Evolutionary conservation across 2,797 vertebrate genomes (phyloP).

Genomic region (Vultur gryphus): DNA sequence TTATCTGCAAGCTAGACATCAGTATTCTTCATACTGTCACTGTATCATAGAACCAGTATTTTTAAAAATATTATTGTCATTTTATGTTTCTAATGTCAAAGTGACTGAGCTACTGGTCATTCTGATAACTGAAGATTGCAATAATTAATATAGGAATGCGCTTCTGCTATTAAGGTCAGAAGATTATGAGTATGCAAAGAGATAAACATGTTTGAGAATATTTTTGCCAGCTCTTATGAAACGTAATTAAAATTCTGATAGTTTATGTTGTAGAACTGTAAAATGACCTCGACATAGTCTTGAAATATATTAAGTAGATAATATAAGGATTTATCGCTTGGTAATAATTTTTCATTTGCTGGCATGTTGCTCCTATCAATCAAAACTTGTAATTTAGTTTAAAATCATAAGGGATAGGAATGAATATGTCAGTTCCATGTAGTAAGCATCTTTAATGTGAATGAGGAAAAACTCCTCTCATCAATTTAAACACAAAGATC

Average conservation of each 20-base stretch:
- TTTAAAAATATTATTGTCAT: not conserved
- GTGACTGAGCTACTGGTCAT: not conserved
- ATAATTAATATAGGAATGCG: not conserved
- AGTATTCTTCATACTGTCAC: not conserved
- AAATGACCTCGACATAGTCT: not conserved
- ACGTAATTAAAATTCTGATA: not conserved
- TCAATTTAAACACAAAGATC: not conserved
- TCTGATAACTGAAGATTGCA: not conserved
- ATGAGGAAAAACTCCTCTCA: not conserved
- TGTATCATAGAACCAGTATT: not conserved
- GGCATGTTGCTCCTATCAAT: not conserved
- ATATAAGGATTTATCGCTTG: not conserved
- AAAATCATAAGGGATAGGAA: not conserved
- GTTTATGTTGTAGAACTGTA: not conserved
- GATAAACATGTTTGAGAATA: not conserved
- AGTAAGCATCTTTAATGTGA: not conserved
- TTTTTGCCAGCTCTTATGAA: not conserved
- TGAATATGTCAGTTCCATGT: not conserved
- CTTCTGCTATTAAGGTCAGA: not conserved
- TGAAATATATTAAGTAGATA: not conserved
- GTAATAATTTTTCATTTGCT: not conserved
- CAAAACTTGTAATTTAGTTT: conserved; percentile 6
- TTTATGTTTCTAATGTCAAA: not conserved
- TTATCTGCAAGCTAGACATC: not conserved
- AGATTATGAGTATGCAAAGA: not conserved